Evolutionary conservation across 2,888 invertebrate genomes (phyloP).

Genomic region (Plusia festucae): DNA sequence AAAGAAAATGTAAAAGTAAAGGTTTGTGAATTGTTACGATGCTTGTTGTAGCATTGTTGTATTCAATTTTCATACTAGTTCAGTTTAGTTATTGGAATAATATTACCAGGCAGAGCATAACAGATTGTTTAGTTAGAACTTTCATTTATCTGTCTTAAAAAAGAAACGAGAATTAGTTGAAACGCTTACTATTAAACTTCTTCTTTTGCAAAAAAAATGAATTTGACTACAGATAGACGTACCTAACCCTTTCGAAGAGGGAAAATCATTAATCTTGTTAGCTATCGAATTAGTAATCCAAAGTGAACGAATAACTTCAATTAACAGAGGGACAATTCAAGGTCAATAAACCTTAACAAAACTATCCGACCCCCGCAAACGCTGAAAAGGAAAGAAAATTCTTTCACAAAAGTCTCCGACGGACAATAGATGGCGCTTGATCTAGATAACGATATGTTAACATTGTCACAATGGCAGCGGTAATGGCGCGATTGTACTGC

Average conservation of each 20-base stretch:
- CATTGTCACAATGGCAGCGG: constrained; percentile 87
- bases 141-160: no score
- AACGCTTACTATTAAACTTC: no score
- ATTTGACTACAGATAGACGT: no score
- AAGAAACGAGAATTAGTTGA: no score
- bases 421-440: constrained; percentile 89
- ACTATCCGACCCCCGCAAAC: constrained; percentile 68
- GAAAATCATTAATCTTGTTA: not conserved
- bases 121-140: no score
- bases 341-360: constrained; percentile 67
- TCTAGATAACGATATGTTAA: constrained; percentile 89
- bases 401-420: constrained; percentile 79
- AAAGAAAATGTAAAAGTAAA: not conserved
- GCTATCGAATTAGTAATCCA: not conserved
- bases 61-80: not conserved
- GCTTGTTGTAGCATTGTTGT: not conserved
- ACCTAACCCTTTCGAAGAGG: not conserved
- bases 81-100: not conserved
- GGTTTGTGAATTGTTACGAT: not conserved
- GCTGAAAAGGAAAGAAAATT: constrained; percentile 74
- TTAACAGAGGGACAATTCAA: constrained; percentile 45
- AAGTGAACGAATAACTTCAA: constrained; percentile 39
- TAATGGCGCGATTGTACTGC: constrained; percentile 88
- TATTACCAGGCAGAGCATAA: not conserved
- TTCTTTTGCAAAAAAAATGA: no score